These are phyloP conservation scores for Sylvia atricapilla DNA, from an alignment of 2,113 vertebrate species.

Conservation along the genomic window DNA sequence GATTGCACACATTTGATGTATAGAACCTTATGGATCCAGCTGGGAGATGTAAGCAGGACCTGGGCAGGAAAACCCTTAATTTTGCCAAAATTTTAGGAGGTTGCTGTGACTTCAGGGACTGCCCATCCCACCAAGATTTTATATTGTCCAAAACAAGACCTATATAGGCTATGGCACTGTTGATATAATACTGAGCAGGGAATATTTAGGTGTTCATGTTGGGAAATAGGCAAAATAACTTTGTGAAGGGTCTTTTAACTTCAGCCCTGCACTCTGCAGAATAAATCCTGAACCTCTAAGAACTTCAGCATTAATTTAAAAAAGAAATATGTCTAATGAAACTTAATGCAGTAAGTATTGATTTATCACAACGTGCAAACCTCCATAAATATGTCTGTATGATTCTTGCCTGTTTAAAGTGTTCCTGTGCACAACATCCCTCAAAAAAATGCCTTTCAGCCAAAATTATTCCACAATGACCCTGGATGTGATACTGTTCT, in stretches of 20 bases:
- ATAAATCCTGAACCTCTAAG: not conserved
- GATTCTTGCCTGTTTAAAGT: not conserved
- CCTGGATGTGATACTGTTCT: not conserved
- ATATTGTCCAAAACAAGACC: not conserved
- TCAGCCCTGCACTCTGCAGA: not conserved
- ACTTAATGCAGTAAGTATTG: not conserved
- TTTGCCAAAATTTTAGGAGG: not conserved
- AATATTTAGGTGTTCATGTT: not conserved
- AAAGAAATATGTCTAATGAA: not conserved
- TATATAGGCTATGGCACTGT: not conserved
- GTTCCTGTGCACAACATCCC: not conserved
- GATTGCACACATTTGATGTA: not conserved
- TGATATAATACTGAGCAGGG: rapidly evolving
- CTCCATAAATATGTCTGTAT: not conserved
- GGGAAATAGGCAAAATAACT: not conserved
- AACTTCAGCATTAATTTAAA: not conserved
- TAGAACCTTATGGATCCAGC: not conserved
- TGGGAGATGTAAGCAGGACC: not conserved
- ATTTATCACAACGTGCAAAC: not conserved
- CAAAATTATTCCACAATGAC: not conserved
- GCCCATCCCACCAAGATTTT: not conserved
- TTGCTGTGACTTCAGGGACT: not conserved
- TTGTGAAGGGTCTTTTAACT: not conserved
- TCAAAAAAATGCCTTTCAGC: not conserved
- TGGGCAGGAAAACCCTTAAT: not conserved